Conservation (phyloP, 2,113 vertebrate genomes). For the Lonchura striata region DNA sequence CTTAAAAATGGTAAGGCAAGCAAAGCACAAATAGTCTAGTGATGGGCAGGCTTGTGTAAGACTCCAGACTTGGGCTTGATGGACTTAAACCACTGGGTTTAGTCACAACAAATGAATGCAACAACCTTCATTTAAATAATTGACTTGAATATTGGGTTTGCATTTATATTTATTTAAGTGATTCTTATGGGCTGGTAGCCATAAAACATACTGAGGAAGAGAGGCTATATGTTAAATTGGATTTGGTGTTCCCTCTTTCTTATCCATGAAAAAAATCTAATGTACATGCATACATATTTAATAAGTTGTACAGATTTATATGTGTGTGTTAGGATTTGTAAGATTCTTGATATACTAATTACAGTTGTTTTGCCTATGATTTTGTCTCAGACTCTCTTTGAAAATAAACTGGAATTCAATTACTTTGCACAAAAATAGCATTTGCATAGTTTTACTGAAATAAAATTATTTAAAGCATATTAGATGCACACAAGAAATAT, state of each 20-base stretch:
- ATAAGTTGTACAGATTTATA: not conserved
- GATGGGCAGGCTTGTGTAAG: not conserved
- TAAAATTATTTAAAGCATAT: not conserved
- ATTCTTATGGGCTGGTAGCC: not conserved
- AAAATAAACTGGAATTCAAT: not conserved
- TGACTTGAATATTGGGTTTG: not conserved
- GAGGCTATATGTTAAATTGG: not conserved
- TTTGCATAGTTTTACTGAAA: not conserved
- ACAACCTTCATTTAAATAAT: not conserved
- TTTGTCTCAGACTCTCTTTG: not conserved
- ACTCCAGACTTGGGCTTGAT: not conserved
- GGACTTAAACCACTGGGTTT: not conserved
- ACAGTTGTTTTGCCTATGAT: not conserved
- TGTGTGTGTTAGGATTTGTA: not conserved
- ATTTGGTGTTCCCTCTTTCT: not conserved
- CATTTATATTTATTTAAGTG: conserved; percentile 3
- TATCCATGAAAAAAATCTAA: not conserved
- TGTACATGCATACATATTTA: not conserved
- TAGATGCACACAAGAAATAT: not conserved
- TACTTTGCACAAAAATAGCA: not conserved
- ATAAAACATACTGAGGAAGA: not conserved
- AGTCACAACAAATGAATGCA: not conserved
- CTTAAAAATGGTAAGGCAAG: accelerated
- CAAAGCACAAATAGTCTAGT: not conserved
- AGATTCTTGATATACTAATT: conserved; percentile 9